These are phyloP conservation scores for Schmidtea mediterranea DNA, from an alignment of 1,140 invertebrate genomes.

Conservation along the genomic window DNA sequence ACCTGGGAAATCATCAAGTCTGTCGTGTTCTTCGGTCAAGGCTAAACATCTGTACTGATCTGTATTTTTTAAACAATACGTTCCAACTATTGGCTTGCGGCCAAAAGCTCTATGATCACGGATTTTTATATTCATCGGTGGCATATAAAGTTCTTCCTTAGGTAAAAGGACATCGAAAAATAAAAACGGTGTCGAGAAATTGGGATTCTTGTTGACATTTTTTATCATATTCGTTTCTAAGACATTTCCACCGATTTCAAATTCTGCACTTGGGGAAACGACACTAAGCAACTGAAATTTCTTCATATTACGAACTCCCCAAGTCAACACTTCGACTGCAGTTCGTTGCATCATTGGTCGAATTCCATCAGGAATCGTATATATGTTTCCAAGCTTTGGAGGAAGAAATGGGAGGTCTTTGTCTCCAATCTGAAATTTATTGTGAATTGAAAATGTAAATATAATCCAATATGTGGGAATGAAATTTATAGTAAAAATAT, in stretches of 20 bases:
- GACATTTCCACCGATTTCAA: constrained; percentile 28
- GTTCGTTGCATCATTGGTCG: constrained; percentile 29
- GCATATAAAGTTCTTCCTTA: constrained; percentile 29
- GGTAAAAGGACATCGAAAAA: constrained; percentile 31
- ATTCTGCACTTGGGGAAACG: constrained; percentile 28
- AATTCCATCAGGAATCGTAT: constrained; percentile 28
- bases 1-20: too few relatives aligned
- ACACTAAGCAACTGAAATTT: constrained; percentile 27
- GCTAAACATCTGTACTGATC: too few relatives aligned
- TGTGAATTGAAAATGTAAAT: too few relatives aligned
- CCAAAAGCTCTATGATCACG: constrained; percentile 30
- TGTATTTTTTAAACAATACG: constrained; percentile 6
- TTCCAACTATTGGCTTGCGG: constrained; percentile 28
- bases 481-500: too few relatives aligned
- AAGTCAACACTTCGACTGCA: constrained; percentile 28
- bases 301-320: constrained; percentile 31
- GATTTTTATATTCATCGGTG: constrained; percentile 29
- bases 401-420: constrained; percentile 25
- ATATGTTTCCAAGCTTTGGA: constrained; percentile 26
- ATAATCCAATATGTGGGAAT: too few relatives aligned
- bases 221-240: constrained; percentile 23
- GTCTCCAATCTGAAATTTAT: too few relatives aligned
- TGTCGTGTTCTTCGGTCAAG: too few relatives aligned
- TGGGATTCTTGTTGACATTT: constrained; percentile 27
- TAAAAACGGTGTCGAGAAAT: constrained; percentile 26